Evolutionary conservation across 2,888 invertebrate genomes (phyloP).

Genomic region (Melieria omissa): DNA sequence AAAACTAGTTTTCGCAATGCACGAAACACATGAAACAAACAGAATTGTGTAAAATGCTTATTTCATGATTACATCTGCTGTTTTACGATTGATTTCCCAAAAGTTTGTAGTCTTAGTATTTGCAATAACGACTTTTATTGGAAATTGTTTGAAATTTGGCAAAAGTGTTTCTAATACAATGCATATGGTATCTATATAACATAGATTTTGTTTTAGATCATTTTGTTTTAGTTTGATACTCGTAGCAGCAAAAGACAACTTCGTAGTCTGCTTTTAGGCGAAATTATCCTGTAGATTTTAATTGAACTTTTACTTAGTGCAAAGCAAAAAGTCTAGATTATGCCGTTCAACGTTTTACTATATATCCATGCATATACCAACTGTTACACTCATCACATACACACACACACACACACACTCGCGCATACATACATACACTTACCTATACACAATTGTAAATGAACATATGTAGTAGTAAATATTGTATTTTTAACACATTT

Average conservation of each 20-base stretch:
- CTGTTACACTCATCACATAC: neutral
- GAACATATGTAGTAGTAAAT: slow-evolving; percentile 15
- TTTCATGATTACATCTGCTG: too few species aligned
- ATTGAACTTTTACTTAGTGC: neutral
- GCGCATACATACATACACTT: neutral
- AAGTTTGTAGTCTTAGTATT: too few species aligned
- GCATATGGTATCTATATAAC: neutral
- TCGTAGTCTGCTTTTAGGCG: slow-evolving; percentile 18
- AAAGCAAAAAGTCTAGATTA: too few species aligned
- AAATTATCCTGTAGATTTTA: slow-evolving; percentile 8
- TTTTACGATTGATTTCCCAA: too few species aligned
- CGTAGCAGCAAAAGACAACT: slow-evolving; percentile 33
- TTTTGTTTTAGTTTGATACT: slow-evolving; percentile 24
- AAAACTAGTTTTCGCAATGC: too few species aligned
- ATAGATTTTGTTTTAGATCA: slow-evolving; percentile 20
- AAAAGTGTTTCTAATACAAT: neutral
- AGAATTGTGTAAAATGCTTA: too few species aligned
- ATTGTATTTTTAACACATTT: neutral
- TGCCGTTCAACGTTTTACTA: neutral
- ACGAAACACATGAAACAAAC: too few species aligned
- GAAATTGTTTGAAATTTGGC: slow-evolving; percentile 33
- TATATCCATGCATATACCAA: neutral
- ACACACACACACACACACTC: neutral
- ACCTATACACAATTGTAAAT: neutral
- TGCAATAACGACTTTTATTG: slow-evolving; percentile 26